These are phyloP conservation scores for Hipposideros armiger DNA, from an alignment of 2,113 vertebrate genomes.

Conservation along the genomic window DNA sequence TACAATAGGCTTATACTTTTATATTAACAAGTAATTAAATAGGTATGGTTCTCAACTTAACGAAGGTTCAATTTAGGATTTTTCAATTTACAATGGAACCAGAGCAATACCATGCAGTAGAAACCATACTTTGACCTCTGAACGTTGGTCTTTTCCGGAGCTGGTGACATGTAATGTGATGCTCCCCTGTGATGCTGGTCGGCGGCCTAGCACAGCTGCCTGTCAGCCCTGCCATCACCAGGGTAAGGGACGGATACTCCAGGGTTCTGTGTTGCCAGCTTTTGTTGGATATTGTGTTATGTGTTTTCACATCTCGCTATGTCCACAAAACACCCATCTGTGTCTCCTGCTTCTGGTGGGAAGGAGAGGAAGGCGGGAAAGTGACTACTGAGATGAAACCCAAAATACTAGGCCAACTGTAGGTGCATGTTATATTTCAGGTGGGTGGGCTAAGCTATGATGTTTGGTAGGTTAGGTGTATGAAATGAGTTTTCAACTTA, in stretches of 20 bases:
- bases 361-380: neutral
- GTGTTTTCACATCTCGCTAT: neutral
- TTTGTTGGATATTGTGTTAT: neutral
- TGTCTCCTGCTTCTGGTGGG: neutral
- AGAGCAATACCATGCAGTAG: too few species aligned
- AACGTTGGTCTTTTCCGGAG: too few species aligned
- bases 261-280: neutral
- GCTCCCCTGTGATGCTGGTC: too few species aligned
- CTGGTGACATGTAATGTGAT: too few species aligned
- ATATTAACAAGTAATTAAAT: neutral
- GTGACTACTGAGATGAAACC: neutral
- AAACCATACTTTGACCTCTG: too few species aligned
- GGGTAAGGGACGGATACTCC: too few species aligned
- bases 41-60: too few species aligned
- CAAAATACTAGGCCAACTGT: neutral
- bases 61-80: too few species aligned
- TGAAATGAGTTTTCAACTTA: neutral
- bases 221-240: neutral
- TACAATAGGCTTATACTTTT: neutral
- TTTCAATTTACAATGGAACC: too few species aligned
- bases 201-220: too few species aligned
- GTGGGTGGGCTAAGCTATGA: too few species aligned
- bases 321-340: neutral
- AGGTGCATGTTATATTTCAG: too few species aligned
- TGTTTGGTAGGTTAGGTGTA: neutral